A percentile compares a stretch with the other conserved stretches of the same genome.
phyloP scores from a whole-genome alignment of 92 coral and sea anemone genomes.

The Plumapathes pennacea region DNA sequence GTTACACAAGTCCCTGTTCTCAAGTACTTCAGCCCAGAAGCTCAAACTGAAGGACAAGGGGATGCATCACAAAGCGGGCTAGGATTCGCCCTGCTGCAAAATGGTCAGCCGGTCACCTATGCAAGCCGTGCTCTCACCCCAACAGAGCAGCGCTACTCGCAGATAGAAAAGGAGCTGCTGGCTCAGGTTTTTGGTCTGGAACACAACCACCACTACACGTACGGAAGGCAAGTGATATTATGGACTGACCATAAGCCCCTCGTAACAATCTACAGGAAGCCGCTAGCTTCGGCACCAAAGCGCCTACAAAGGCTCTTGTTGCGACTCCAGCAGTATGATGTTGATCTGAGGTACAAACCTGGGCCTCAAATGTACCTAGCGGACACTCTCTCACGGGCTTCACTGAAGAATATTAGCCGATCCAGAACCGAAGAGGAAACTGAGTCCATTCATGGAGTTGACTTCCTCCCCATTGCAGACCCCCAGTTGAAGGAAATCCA shows the following conservation, averaged over 20 bases:
- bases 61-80: constrained; percentile 16
- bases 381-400: constrained; percentile 53
- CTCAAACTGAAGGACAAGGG: constrained; percentile 43
- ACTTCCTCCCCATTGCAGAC: constrained; percentile 32
- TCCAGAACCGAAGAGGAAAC: constrained; percentile 21
- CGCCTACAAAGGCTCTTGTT: constrained; percentile 39
- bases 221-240: constrained; percentile 32
- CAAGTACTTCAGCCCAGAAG: constrained; percentile 13
- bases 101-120: constrained; percentile 34
- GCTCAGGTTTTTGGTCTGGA: constrained; percentile 58
- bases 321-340: constrained; percentile 46
- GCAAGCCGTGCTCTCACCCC: constrained; percentile 58
- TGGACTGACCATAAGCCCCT: constrained; percentile 61
- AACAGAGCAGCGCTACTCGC: constrained; percentile 43
- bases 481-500: constrained; percentile 25
- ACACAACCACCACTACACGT: constrained; percentile 52
- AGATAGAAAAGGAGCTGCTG: constrained; percentile 58
- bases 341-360: constrained; percentile 41
- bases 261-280: constrained; percentile 42
- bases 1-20: constrained; percentile 55
- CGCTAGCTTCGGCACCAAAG: constrained; percentile 44
- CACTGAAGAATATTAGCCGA: background rate
- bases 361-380: constrained; percentile 39
- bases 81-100: constrained; percentile 27
- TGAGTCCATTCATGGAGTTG: constrained; percentile 31